Evolutionary conservation across 1,140 invertebrate genomes (phyloP).

Genomic region (Platyscapa corneri): DNA sequence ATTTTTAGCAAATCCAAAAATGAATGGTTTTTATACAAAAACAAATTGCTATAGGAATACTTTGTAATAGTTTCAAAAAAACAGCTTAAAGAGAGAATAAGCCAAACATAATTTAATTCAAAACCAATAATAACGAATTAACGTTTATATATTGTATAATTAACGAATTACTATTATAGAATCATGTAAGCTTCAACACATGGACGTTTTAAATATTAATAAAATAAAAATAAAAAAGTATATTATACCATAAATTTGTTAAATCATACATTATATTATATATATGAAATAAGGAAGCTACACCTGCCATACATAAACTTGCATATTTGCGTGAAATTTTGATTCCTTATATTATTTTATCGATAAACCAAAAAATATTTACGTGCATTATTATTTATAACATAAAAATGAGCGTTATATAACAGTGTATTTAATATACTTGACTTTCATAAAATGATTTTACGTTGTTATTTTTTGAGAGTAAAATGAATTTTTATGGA

Average conservation of each 20-base stretch:
- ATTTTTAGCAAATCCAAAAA: neutral
- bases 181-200: constrained; percentile 30
- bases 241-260: constrained; percentile 9
- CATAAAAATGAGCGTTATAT: neutral
- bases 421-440: too few species aligned
- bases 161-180: constrained; percentile 29
- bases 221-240: constrained; percentile 24
- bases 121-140: neutral
- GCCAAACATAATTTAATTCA: neutral
- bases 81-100: neutral
- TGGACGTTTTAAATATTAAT: constrained; percentile 47
- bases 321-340: neutral
- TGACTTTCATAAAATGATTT: too few species aligned
- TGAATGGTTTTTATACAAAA: neutral
- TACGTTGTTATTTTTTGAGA: too few species aligned
- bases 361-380: neutral
- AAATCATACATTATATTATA: neutral
- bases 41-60: neutral
- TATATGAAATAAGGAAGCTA: too few species aligned
- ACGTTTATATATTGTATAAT: constrained; percentile 18
- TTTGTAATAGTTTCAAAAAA: neutral
- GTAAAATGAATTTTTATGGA: too few species aligned
- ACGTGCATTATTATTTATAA: neutral
- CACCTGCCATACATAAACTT: neutral
- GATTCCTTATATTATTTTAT: neutral